Evolutionary conservation across 2,797 vertebrate genomes (phyloP).

Genomic region (Garrulus glandarius): DNA sequence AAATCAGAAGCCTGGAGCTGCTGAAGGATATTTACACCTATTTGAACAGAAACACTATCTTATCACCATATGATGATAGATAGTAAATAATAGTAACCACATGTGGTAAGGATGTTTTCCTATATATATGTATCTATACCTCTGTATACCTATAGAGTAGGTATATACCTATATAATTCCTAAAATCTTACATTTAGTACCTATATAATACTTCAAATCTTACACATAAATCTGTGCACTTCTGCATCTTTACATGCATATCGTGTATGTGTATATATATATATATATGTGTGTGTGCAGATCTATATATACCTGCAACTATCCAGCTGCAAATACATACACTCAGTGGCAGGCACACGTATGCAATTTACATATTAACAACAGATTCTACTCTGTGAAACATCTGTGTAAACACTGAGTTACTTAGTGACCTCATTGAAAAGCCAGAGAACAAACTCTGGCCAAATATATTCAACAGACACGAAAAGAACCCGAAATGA

Average conservation of each 20-base stretch:
- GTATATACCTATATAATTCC: background rate
- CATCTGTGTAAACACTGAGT: constrained; percentile 44
- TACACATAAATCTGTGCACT: background rate
- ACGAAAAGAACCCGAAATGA: background rate
- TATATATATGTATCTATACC: too few relatives aligned
- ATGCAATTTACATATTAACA: background rate
- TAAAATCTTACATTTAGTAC: background rate
- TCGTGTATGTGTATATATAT: too few relatives aligned
- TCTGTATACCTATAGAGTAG: background rate
- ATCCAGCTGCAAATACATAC: background rate
- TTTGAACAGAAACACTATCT: background rate
- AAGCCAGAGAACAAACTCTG: constrained; percentile 25
- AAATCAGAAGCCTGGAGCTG: background rate
- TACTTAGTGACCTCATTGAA: constrained; percentile 40
- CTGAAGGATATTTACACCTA: background rate
- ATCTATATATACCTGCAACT: background rate
- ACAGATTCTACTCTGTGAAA: background rate
- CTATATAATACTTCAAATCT: background rate
- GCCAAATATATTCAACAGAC: background rate
- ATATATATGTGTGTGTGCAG: background rate
- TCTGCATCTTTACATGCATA: background rate
- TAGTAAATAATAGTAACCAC: background rate
- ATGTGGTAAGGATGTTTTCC: background rate
- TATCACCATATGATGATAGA: background rate
- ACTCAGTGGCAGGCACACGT: background rate